These are phyloP conservation scores for Corvus cornix DNA, from an alignment of 2,113 vertebrate genomes.

Conservation along the genomic window DNA sequence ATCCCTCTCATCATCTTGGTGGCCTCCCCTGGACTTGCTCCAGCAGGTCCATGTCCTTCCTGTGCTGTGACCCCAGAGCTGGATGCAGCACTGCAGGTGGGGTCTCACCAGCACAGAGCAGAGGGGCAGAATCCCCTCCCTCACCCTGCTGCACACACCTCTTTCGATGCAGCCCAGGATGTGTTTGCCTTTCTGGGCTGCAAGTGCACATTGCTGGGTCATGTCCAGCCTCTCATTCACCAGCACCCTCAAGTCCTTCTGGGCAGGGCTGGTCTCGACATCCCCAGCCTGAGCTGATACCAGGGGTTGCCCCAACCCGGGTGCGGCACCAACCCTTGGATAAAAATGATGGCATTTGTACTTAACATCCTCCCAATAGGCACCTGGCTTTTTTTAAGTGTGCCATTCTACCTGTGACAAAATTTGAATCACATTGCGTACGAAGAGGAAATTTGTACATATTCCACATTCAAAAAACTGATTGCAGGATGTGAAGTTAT, in stretches of 20 bases:
- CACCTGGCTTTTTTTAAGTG: not conserved
- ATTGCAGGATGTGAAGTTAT: not conserved
- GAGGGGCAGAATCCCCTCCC: not conserved
- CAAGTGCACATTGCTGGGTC: rapidly evolving
- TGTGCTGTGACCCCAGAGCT: not conserved
- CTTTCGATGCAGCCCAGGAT: not conserved
- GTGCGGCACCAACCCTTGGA: rapidly evolving
- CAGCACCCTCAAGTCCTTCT: not conserved
- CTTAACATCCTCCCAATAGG: not conserved
- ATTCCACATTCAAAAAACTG: not conserved
- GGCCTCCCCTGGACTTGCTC: not conserved
- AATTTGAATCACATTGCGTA: not conserved
- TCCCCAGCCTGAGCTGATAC: not conserved
- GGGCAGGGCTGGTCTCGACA: not conserved
- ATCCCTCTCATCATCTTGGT: not conserved
- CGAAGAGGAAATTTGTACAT: not conserved
- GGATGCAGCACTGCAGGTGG: not conserved
- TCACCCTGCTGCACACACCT: rapidly evolving
- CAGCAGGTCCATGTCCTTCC: not conserved
- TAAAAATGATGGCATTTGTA: not conserved
- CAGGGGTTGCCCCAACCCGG: rapidly evolving
- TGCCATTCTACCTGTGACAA: not conserved
- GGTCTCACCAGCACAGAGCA: not conserved
- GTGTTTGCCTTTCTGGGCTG: rapidly evolving
- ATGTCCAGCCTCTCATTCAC: not conserved